phyloP scores from a whole-genome alignment of 2,797 vertebrate species.

The Podarcis lilfordi region DNA sequence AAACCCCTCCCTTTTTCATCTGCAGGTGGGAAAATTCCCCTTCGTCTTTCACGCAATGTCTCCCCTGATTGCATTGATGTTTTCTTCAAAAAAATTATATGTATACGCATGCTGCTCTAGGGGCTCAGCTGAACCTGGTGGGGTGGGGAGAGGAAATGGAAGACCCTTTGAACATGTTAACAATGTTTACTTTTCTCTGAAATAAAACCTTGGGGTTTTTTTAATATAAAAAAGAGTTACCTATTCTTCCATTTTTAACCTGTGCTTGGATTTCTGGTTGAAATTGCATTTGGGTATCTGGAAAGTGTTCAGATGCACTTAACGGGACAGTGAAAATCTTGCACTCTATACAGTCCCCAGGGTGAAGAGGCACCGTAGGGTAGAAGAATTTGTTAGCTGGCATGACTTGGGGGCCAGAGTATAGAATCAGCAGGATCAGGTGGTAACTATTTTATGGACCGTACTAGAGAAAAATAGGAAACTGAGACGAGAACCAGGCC shows the following conservation, averaged over 20 bases:
- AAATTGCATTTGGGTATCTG: background rate
- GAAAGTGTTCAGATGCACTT: background rate
- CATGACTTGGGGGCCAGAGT: too few species aligned
- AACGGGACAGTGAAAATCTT: background rate
- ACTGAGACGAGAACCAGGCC: background rate
- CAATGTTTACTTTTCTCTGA: background rate
- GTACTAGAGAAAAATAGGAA: background rate
- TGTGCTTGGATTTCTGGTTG: background rate
- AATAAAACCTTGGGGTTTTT: background rate
- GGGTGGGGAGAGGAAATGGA: background rate
- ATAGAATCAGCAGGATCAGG: background rate
- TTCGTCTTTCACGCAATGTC: constrained; percentile 9
- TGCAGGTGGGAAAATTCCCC: background rate
- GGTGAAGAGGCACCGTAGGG: background rate
- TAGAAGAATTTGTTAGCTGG: background rate
- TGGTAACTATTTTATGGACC: background rate
- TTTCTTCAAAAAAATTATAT: background rate
- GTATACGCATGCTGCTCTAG: constrained; percentile 42
- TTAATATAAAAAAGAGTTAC: background rate
- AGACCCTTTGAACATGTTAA: constrained; percentile 34
- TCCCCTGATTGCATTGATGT: background rate
- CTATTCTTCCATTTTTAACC: constrained; percentile 1
- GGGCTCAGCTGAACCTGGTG: constrained; percentile 22
- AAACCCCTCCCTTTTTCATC: constrained; percentile 25
- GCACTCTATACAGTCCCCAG: background rate